phyloP scores from a whole-genome alignment of 2,888 invertebrate species.

The Chesias legatella region DNA sequence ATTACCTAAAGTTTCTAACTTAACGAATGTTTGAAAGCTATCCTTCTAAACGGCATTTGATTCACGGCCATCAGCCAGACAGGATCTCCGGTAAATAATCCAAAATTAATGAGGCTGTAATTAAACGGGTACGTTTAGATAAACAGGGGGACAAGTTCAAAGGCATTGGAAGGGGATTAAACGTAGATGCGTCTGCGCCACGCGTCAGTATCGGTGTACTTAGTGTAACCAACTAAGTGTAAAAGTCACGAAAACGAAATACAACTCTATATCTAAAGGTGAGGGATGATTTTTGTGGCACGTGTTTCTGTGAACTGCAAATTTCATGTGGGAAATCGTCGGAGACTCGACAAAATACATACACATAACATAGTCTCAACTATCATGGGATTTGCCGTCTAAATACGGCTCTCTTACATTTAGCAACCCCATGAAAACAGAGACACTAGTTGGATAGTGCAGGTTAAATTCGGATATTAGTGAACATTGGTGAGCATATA shows the following conservation, averaged over 20 bases:
- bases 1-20: not conserved
- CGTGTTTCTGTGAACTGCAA: slow-evolving; percentile 7
- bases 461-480: no score
- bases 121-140: slow-evolving; percentile 70
- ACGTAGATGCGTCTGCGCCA: slow-evolving; percentile 72
- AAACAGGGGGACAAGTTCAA: slow-evolving; percentile 71
- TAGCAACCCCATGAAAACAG: no score
- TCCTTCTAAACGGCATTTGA: slow-evolving; percentile 28
- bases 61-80: slow-evolving; percentile 29
- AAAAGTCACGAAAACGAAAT: not conserved
- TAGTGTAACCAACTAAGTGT: slow-evolving; percentile 36
- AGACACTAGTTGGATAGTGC: no score
- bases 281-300: slow-evolving; percentile 32
- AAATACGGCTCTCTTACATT: slow-evolving; percentile 60
- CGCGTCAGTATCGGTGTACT: slow-evolving; percentile 63
- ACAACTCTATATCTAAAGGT: slow-evolving; percentile 1
- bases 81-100: slow-evolving; percentile 60
- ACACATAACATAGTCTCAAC: slow-evolving; percentile 66
- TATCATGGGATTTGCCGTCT: slow-evolving; percentile 72
- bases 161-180: slow-evolving; percentile 69
- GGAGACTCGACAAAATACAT: slow-evolving; percentile 68
- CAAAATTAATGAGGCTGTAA: slow-evolving; percentile 76
- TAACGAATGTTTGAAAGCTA: slow-evolving; percentile 3
- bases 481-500: slow-evolving; percentile 4
- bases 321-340: slow-evolving; percentile 36